phyloP scores from a whole-genome alignment of 1,140 invertebrate species.

The Zaprionus capensis region DNA sequence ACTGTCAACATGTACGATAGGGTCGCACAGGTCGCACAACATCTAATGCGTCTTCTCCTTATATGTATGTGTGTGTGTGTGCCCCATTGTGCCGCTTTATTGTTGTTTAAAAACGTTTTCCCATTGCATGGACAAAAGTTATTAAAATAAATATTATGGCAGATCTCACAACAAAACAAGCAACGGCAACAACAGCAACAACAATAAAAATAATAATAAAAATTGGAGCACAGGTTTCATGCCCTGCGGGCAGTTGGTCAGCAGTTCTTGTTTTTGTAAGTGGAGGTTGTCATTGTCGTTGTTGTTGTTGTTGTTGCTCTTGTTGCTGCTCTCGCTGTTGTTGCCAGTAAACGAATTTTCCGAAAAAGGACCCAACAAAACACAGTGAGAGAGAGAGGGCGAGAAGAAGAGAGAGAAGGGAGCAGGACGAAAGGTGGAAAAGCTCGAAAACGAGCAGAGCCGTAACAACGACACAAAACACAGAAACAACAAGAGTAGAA shows the following conservation, averaged over 20 bases:
- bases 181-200: not conserved
- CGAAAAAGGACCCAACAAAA: slow-evolving; percentile 1
- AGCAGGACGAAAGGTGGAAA: not conserved
- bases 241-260: slow-evolving; percentile 1
- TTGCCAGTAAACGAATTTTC: slow-evolving; percentile 8
- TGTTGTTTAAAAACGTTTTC: slow-evolving; percentile 9
- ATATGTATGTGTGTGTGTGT: too few relatives aligned
- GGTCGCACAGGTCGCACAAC: not conserved
- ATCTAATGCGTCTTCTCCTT: not conserved
- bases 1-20: not conserved
- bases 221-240: slow-evolving; percentile 10
- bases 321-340: not conserved
- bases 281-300: not conserved
- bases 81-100: slow-evolving; percentile 2
- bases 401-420: not conserved
- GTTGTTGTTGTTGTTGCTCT: not conserved
- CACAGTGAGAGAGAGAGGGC: not conserved
- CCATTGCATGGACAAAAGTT: slow-evolving; percentile 4
- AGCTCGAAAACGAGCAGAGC: not conserved
- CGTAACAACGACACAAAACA: not conserved
- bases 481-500: not conserved
- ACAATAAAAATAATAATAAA: slow-evolving; percentile 7
- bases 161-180: slow-evolving; percentile 9
- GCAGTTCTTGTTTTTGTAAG: slow-evolving; percentile 7
- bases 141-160: slow-evolving; percentile 9